phyloP scores from a whole-genome alignment of 2,797 vertebrate species.

The Mus caroli region DNA sequence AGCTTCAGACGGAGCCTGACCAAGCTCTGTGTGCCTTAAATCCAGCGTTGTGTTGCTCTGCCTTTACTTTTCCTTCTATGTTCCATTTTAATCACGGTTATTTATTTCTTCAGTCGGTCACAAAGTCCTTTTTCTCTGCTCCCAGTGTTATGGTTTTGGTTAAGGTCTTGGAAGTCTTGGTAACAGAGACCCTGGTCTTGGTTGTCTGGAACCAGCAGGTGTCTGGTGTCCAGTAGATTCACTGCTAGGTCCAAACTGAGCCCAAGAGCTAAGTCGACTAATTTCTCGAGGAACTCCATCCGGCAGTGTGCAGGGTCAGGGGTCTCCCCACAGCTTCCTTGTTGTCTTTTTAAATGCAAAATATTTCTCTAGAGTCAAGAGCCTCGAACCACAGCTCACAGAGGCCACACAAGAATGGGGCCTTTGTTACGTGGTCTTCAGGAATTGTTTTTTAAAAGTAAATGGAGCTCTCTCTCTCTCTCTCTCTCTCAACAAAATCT shows the following conservation, averaged over 20 bases:
- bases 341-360: background rate
- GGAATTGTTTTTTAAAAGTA: background rate
- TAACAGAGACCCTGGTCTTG: rapidly evolving
- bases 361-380: background rate
- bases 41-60: rapidly evolving
- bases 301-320: rapidly evolving
- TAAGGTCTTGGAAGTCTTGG: rapidly evolving
- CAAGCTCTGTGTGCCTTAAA: background rate
- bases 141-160: background rate
- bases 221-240: background rate
- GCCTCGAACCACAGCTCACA: background rate
- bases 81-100: background rate
- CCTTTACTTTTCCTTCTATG: background rate
- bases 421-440: background rate
- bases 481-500: background rate
- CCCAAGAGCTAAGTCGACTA: rapidly evolving
- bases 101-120: background rate
- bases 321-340: background rate
- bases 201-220: no score
- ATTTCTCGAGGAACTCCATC: rapidly evolving
- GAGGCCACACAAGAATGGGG: background rate
- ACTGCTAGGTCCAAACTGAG: background rate
- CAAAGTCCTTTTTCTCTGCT: background rate
- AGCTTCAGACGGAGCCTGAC: background rate
- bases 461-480: background rate